phyloP scores from a whole-genome alignment of 2,797 vertebrate genomes.

The Tauraco hartlaubi region DNA sequence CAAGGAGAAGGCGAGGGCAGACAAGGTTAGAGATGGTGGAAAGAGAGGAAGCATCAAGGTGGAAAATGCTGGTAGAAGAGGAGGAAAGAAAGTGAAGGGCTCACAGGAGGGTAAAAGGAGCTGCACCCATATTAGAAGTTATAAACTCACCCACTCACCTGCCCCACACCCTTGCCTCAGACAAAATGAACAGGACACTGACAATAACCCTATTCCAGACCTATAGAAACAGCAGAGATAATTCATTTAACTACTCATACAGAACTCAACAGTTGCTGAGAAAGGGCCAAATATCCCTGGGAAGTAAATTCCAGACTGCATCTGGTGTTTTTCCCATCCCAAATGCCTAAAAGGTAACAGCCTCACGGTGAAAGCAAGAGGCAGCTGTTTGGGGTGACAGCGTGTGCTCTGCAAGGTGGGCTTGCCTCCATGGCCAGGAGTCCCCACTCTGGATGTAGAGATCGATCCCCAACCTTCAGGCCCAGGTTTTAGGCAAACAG shows the following conservation, averaged over 20 bases:
- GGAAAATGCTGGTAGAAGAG: neutral
- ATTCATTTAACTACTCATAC: neutral
- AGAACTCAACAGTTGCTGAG: neutral
- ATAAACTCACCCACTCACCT: neutral
- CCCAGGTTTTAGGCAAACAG: neutral
- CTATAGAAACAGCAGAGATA: neutral
- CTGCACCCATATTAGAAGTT: neutral
- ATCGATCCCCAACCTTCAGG: neutral
- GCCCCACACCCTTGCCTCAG: rapidly evolving
- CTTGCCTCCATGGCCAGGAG: neutral
- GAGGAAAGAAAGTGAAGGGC: neutral
- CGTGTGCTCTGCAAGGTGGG: neutral
- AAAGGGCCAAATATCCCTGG: neutral
- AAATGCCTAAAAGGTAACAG: neutral
- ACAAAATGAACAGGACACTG: neutral
- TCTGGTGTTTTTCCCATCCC: neutral
- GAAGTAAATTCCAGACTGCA: neutral
- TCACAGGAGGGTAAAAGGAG: neutral
- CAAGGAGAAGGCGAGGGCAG: neutral
- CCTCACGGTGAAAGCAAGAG: neutral
- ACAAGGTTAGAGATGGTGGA: neutral
- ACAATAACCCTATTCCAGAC: neutral
- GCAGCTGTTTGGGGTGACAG: rapidly evolving
- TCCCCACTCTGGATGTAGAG: neutral
- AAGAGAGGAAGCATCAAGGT: neutral